Percentiles rank a stretch among this genome's conserved stretches.
These are phyloP conservation scores for Ambastaia sidthimunki DNA, from an alignment of 2,797 vertebrate species.

Conservation along the genomic window DNA sequence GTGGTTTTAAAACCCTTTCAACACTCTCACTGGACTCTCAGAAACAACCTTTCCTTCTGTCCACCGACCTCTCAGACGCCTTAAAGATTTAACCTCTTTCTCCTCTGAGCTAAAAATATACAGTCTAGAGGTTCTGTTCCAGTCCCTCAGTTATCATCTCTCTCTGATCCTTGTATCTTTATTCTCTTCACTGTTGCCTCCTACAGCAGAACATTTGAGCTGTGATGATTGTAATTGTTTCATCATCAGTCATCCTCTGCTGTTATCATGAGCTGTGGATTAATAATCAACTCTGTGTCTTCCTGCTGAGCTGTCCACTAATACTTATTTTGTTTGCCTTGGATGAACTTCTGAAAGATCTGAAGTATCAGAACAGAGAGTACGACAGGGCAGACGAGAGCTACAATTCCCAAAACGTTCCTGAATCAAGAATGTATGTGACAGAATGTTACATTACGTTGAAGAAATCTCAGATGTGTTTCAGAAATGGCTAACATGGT, in stretches of 20 bases:
- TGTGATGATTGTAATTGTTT: conserved; percentile 48
- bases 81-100: conserved; percentile 21
- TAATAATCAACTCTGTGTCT: conserved; percentile 41
- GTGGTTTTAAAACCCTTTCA: conserved; percentile 17
- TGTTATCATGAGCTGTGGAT: conserved; percentile 40
- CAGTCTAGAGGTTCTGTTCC: background rate
- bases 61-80: conserved; percentile 2
- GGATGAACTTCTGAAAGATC: background rate
- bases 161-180: background rate
- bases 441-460: background rate
- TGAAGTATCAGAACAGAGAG: conserved; percentile 7
- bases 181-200: conserved; percentile 10
- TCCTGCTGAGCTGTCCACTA: background rate
- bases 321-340: background rate
- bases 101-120: conserved; percentile 18
- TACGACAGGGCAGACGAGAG: background rate
- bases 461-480: background rate
- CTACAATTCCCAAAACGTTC: background rate
- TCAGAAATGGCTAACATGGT: background rate
- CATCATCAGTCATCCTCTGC: conserved; percentile 42
- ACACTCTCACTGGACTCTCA: conserved; percentile 3
- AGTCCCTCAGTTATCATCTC: background rate
- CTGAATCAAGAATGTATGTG: background rate
- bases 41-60: conserved; percentile 22
- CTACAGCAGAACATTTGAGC: conserved; percentile 13